phyloP scores from a whole-genome alignment of 2,797 vertebrate genomes.

The Fratercula arctica region DNA sequence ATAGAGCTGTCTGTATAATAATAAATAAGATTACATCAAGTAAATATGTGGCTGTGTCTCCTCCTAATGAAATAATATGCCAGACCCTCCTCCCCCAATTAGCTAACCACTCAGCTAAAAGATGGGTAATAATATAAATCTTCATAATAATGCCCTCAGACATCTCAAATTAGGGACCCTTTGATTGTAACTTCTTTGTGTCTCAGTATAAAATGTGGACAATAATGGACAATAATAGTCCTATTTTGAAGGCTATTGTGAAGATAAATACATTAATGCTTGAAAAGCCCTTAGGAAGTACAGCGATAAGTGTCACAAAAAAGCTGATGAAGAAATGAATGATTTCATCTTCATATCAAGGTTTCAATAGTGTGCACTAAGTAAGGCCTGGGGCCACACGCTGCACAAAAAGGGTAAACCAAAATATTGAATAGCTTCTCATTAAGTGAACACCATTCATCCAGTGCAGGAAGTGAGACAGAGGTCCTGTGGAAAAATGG shows the following conservation, averaged over 20 bases:
- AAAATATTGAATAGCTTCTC: constrained; percentile 13
- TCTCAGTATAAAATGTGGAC: background rate
- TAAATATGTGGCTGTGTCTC: background rate
- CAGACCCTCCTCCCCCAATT: background rate
- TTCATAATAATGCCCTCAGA: constrained; percentile 11
- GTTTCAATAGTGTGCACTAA: background rate
- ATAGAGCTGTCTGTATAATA: background rate
- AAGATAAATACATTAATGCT: constrained; percentile 48
- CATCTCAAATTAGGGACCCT: constrained; percentile 3
- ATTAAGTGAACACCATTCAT: constrained; percentile 11
- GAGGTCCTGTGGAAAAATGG: constrained; percentile 1
- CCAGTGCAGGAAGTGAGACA: background rate
- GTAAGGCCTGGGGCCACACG: background rate
- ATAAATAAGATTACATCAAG: background rate
- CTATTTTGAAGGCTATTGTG: background rate
- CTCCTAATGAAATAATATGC: constrained; percentile 4
- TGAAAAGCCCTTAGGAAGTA: constrained; percentile 39
- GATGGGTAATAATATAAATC: background rate
- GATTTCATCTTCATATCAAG: constrained; percentile 38
- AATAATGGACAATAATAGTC: constrained; percentile 25
- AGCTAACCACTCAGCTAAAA: background rate
- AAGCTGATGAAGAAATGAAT: background rate
- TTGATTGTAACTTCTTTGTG: constrained; percentile 30
- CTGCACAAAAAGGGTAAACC: constrained; percentile 25
- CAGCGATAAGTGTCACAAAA: background rate